Base-by-base conservation (phyloP, 2,113 vertebrate species). In the Bubo scandiacus region DNA sequence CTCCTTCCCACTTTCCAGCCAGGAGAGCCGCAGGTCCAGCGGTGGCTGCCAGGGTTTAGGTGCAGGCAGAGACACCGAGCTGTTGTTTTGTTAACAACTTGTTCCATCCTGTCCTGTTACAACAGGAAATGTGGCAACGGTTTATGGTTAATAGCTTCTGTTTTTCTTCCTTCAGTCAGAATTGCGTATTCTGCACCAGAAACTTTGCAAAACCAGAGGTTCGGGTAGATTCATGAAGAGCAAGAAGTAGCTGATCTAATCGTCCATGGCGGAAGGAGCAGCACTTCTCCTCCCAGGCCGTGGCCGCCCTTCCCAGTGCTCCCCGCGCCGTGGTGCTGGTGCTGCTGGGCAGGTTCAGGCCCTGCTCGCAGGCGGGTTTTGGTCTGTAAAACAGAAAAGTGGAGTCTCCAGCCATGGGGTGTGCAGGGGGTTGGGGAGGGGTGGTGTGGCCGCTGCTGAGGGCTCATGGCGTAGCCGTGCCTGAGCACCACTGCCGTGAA, bases 71-170 rank as follows among this genome's bases (percentile, higher is more conserved):
- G 66, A 36, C 47, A n/a, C 72, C 2, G 51, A 71, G 68, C 20
- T 80, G 86, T 62, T 95, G 90, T 92, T 96, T 92, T 95, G 95
- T 72, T 78, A 45, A 8, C 80, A 90, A 82, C 89, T 89, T 3
- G 67, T 71, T 90, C 57, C 97, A 79, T 92, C 94, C 86, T 94
- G 94, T 72, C 78, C 59, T 5, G 0, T 18, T 78, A 20, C 38
- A 77, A 96, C 96, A 98, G 98, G 98, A 98, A 98, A 92, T 98
- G 97, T 95, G 86, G 98, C 97, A 97, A 97, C 93, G 55, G 80
- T 91, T 97, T 73, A 58, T 74, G 92, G 95, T 94, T 90, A 80
- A 79, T 34, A 83, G 95, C 94, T 98, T 98, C 98, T 97, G 94
- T 80, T 97, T 96, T 95, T 51, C 71, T 94, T 34, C 85, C 89